phyloP scores from a whole-genome alignment of 2,113 vertebrate genomes.

The Alces alces region DNA sequence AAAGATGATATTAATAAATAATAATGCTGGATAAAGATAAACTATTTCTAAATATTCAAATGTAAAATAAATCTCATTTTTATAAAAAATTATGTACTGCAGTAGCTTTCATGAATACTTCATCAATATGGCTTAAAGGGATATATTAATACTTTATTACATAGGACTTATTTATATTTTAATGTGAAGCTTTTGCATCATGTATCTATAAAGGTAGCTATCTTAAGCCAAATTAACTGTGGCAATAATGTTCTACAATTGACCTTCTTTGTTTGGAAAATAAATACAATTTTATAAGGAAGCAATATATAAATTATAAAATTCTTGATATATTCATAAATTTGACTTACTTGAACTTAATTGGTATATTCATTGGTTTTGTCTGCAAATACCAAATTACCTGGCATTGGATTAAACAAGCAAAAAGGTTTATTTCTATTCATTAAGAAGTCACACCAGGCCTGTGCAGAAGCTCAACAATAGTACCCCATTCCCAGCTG shows the following conservation, averaged over 20 bases:
- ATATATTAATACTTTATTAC: neutral
- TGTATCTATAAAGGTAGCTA: neutral
- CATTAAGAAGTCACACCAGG: neutral
- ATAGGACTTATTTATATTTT: neutral
- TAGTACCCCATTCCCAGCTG: neutral
- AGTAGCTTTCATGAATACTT: neutral
- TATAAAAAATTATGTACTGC: neutral
- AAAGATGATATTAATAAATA: neutral
- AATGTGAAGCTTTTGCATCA: neutral
- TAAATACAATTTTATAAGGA: neutral
- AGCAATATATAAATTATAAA: neutral
- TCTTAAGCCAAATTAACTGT: neutral
- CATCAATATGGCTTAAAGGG: neutral
- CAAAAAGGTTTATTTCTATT: neutral
- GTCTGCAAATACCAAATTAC: neutral
- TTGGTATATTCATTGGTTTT: neutral
- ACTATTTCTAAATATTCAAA: neutral
- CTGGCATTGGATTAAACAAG: neutral
- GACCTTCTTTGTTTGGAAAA: neutral
- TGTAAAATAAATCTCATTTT: neutral
- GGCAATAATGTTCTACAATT: neutral
- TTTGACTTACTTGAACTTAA: neutral
- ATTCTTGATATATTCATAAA: neutral
- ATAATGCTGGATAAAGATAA: neutral
- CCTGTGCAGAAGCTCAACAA: neutral